These are phyloP conservation scores for Neofelis nebulosa DNA, from an alignment of 2,113 vertebrate species.

Conservation along the genomic window DNA sequence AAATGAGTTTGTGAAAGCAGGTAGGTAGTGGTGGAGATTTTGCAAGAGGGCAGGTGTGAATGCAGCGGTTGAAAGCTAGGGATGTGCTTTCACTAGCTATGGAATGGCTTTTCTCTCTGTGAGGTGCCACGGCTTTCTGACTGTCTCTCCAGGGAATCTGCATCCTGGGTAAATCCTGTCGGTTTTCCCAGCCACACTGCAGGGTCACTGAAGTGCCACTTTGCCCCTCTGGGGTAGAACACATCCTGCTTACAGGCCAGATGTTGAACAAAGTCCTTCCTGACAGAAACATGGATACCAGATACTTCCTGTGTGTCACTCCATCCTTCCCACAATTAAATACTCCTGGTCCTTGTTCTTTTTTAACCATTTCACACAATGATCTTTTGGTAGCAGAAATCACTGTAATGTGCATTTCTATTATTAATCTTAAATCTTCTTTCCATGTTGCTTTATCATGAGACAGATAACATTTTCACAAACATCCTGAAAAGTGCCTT, in stretches of 20 bases:
- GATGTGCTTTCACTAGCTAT: not conserved
- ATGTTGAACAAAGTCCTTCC: not conserved
- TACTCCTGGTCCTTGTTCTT: not conserved
- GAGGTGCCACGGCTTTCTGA: not conserved
- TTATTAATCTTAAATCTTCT: not conserved
- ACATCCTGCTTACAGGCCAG: not conserved
- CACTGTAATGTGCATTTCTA: not conserved
- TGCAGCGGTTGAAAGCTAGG: not conserved
- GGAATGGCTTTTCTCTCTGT: not conserved
- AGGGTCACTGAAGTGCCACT: not conserved
- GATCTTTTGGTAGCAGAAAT: not conserved
- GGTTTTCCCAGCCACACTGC: not conserved
- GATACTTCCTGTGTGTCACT: not conserved
- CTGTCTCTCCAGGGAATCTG: not conserved
- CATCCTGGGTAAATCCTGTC: not conserved
- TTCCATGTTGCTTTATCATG: not conserved
- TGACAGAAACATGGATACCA: not conserved
- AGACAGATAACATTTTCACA: constrained; percentile 3
- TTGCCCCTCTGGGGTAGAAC: not conserved
- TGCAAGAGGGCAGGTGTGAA: not conserved
- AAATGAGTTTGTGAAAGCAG: not conserved
- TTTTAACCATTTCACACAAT: not conserved
- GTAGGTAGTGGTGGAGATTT: not conserved
- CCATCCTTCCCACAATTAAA: not conserved
- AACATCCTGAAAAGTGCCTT: constrained; percentile 12